Evolutionary conservation across 2,797 vertebrate species (phyloP), one percentile per base, ranked within the genome.

Genomic region (Eutrigla gurnardus): DNA sequence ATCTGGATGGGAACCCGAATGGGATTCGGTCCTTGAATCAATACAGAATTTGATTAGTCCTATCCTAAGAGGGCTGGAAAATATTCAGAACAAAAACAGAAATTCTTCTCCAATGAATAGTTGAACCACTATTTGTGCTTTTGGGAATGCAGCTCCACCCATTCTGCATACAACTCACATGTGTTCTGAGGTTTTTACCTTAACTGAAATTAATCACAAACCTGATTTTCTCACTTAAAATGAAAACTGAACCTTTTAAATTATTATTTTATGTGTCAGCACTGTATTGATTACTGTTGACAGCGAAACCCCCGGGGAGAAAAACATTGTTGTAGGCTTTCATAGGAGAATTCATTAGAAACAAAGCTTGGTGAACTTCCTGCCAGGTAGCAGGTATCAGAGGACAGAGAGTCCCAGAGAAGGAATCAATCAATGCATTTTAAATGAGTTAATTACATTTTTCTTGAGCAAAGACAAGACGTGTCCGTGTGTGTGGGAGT

Each of bases 341-440:
- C 49, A 71, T 36, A 33, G 70, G 37, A 52, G 49, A 70, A 37
- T 42, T 47, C 17, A 77, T 81, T 18, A 55, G 55, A 81, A 81
- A 71, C 57, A 77, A 75, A 79, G 36, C 75, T 65, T 32, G 12
- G 35, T 62, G 47, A 63, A 13, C 32, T 60, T 32, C 65, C 53
- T 49, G 6, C 50, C 70, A 58, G 47, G 2, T 33, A 53, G 25
- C 25, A 33, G 18, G 61, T 73, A 69, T 68, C n/a, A 39, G 71
- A 52, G 64, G 66, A 55, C 61, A n/a, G 37, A 42, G 78, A 70
- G 52, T 55, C 50, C 3, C 13, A 7, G 43, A 70, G 70, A 75
- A 68, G 53, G 52, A 81, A 64, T 75, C 80, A 82, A 77, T 76
- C 72, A 84, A 88, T 87, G 25, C 25, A 25, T 25, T 25, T 25